Base-by-base conservation (phyloP, 2,113 vertebrate genomes). In the Setophaga petechia region DNA sequence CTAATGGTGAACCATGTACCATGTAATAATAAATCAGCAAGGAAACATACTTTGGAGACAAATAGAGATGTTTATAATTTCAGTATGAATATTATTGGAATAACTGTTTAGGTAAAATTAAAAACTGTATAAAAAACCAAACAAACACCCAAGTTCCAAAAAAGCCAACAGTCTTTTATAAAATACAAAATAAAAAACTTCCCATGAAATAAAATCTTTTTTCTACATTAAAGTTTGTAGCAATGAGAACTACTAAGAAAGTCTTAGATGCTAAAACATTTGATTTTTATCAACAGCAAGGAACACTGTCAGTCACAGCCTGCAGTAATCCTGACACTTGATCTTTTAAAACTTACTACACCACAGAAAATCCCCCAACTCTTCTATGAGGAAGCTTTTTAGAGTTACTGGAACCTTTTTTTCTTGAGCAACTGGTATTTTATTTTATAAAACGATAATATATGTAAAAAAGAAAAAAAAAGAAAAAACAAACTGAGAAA, bases 61-160 rank as follows among this genome's bases (percentile, higher is more conserved):
- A 91, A 95, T 44, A 15, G 43, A 89, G 28, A 90, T 31, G 66
- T 58, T 94, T 93, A 52, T 28, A 12, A 69, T 80, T 94, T 95
- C 16, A 39, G 8, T 49, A 90, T 84, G n/a, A 96, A 89, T 25
- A 90, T n/a, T 61, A 47, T 44, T 27, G 72, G 22, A 95, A 87
- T 35, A 95, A 95, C 33, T 89, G 67, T 75, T 96, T 92, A 87
- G 71, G 30, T 91, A 96, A 96, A 95, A 91, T n/a, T 87, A 43
- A 78, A 77, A n/a, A 37, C 15, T 69, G 9, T 62, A 68, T 27
- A 15, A 61, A 74, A 79, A 91, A 35, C 12, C 52, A 73, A 78
- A 83, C n/a, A 82, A 61, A 79, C n/a, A 80, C 6, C 1, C 15
- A 61, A 54, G 15, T 21, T 15, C 5, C 6, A 33, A 30, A 66